Evolutionary conservation across 2,113 vertebrate species (phyloP).

Genomic region (Peromyscus maniculatus): DNA sequence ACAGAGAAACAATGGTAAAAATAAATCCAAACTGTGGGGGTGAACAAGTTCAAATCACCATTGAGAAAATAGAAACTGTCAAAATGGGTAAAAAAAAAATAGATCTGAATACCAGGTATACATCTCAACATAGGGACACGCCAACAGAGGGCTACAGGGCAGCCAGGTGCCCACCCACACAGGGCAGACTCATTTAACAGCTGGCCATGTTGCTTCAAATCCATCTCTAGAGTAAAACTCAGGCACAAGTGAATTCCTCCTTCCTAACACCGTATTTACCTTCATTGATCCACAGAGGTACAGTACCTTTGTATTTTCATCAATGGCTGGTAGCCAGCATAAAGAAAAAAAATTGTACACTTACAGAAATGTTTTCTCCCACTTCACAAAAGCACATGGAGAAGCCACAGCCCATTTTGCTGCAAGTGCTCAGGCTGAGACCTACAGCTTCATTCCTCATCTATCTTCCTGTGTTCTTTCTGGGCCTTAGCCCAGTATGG

Average conservation of each 20-base stretch:
- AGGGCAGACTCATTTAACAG: constrained; percentile 15
- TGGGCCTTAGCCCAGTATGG: constrained; percentile 11
- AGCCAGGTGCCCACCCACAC: not conserved
- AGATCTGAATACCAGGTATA: not conserved
- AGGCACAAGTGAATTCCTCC: constrained; percentile 17
- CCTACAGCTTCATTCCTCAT: not conserved
- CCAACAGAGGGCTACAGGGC: not conserved
- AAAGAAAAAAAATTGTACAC: not conserved
- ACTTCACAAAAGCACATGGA: constrained; percentile 2
- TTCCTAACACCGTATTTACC: constrained; percentile 20
- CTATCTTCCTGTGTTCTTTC: not conserved
- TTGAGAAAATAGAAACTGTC: constrained; percentile 42
- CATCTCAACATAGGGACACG: not conserved
- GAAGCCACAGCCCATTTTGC: not conserved
- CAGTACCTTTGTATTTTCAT: constrained; percentile 9
- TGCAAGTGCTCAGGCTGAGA: not conserved
- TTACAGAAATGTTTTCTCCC: not conserved
- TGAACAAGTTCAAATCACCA: constrained; percentile 51
- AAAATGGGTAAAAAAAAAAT: not conserved
- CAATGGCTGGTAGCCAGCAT: constrained; percentile 32
- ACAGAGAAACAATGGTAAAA: constrained; percentile 1
- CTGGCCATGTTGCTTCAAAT: constrained; percentile 46
- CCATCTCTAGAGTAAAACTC: not conserved
- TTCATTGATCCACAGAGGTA: constrained; percentile 51
- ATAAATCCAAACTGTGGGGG: constrained; percentile 7